A percentile compares a stretch with the other conserved stretches of the same genome.
phyloP scores from a whole-genome alignment of 2,113 vertebrate genomes.

The Todiramphus saurophagus region DNA sequence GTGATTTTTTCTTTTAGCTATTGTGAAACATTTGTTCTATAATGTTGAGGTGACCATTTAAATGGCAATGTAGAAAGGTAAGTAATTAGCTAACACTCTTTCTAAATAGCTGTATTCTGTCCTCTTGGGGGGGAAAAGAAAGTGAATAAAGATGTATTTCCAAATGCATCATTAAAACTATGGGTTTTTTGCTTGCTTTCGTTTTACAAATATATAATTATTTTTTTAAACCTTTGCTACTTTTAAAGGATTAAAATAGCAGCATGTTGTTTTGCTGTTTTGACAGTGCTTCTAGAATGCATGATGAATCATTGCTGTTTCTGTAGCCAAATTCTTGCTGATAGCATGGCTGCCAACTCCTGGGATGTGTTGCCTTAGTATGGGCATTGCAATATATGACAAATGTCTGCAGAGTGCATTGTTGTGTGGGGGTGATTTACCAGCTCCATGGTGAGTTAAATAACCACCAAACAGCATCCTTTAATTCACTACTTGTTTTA shows the following conservation, averaged over 20 bases:
- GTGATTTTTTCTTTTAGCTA: not conserved
- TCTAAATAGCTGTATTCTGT: not conserved
- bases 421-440: not conserved
- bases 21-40: not conserved
- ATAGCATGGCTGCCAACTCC: slow-evolving; percentile 70
- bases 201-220: not conserved
- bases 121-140: not conserved
- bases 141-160: not conserved
- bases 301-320: slow-evolving; percentile 73
- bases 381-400: slow-evolving; percentile 63
- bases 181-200: not conserved
- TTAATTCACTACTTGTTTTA: not conserved
- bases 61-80: slow-evolving; percentile 3
- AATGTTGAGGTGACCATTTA: not conserved
- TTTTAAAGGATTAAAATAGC: slow-evolving; percentile 68
- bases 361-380: slow-evolving; percentile 74
- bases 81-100: not conserved
- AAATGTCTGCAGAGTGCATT: slow-evolving; percentile 40
- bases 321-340: slow-evolving; percentile 76
- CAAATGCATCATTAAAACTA: not conserved
- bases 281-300: slow-evolving; percentile 64
- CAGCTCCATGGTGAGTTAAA: not conserved
- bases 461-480: not conserved
- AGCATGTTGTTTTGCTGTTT: slow-evolving; percentile 66
- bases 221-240: not conserved